Base-by-base conservation (phyloP, 2,888 invertebrate species). In the Neuroscelio doddi region DNA sequence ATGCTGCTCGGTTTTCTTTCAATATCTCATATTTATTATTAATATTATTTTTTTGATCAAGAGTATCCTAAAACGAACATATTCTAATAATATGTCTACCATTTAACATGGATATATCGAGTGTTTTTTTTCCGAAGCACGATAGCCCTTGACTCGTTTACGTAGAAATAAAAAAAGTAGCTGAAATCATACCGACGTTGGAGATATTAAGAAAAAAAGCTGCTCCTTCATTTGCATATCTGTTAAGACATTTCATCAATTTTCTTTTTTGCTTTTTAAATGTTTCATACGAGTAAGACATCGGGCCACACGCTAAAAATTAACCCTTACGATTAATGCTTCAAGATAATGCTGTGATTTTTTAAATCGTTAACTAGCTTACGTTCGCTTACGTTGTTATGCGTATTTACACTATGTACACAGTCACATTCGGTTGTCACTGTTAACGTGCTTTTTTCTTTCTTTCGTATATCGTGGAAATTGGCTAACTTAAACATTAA, bases 321-420 rank as follows among this genome's bases (percentile, higher is more conserved):
- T 74, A 75, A 74, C 67, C 71, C 72, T 79, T 79, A 71, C 69
- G 67, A 74, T 56, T 71, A 76, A 74, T 77, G 74, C 77, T 80
- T 72, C 80, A 80, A 80, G 80, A 78, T 77, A 78, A 80, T 80
- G 78, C 74, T 80, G 71, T 66, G 76, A 70, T 62, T 64, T 68
- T 74, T 71, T 68, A 61, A 64, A 65, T 70, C 68, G 71, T 75
- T 72, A 72, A 70, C 79, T 82, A 81, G 57, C 80, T 79, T 80
- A 79, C 57, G 65, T 69, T n/a, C 64, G 71, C 63, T 72, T 72
- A 77, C 64, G 73, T 72, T 69, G 71, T 71, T 74, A 53, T 63
- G 59, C 56, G 50, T 80, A 80, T 81, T 70, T 81, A 82, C 81
- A 81, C 62, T 83, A 82, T 83, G 68, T 83, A 83, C 83, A 83